These are phyloP conservation scores for Cabera pusaria DNA, from an alignment of 2,888 invertebrate species.

Conservation along the genomic window DNA sequence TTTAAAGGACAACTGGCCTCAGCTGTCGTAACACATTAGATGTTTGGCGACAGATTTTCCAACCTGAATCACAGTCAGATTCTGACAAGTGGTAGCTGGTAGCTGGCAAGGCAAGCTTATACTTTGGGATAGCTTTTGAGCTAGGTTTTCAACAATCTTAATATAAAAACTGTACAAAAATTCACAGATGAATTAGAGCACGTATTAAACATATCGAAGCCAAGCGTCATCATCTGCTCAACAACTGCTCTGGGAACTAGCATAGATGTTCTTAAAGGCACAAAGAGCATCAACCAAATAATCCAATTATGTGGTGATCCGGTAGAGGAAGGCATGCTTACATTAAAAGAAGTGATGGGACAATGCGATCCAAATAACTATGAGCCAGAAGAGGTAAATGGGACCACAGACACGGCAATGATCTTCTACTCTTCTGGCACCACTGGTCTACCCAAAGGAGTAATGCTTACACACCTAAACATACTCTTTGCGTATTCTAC, in stretches of 20 bases:
- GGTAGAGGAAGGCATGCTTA: constrained; percentile 21
- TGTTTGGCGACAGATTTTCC: too few species aligned
- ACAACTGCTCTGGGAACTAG: constrained; percentile 37
- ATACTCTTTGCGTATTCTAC: constrained; percentile 43
- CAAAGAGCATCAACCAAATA: constrained; percentile 69
- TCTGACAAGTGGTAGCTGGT: too few species aligned
- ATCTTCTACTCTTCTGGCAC: constrained; percentile 85
- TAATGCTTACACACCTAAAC: constrained; percentile 84
- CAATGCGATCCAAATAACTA: constrained; percentile 17
- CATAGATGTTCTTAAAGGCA: constrained; percentile 33
- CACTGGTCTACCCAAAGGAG: constrained; percentile 90
- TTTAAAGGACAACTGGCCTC: too few species aligned
- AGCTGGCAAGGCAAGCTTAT: too few species aligned
- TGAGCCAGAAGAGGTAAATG: constrained; percentile 31
- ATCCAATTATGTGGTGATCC: constrained; percentile 42
- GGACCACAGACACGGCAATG: constrained; percentile 38
- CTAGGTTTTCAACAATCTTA: too few species aligned
- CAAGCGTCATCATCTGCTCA: constrained; percentile 85
- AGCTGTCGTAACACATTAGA: too few species aligned
- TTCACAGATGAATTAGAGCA: constrained; percentile 84
- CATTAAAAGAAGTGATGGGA: constrained; percentile 23
- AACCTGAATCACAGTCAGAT: too few species aligned
- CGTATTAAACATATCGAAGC: constrained; percentile 84
- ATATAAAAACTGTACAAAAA: too few species aligned
- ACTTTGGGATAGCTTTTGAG: too few species aligned